Percentiles rank a stretch among this genome's conserved stretches.
phyloP scores from a whole-genome alignment of 2,888 invertebrate species.

The Petrophora chlorosata region DNA sequence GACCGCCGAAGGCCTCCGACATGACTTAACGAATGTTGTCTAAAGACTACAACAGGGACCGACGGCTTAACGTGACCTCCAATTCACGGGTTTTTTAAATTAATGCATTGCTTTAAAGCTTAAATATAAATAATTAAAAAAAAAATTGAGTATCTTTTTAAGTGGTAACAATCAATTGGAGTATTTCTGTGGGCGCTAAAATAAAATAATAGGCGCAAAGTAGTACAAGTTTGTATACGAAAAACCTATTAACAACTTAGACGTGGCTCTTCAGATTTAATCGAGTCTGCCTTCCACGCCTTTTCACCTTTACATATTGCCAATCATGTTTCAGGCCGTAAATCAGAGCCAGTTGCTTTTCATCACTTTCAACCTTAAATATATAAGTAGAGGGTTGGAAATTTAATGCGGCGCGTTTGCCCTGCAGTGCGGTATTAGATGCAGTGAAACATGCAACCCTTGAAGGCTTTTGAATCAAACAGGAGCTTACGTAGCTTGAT shows the following conservation, averaged over 20 bases:
- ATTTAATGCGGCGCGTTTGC: constrained; percentile 4
- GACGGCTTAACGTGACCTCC: too few relatives aligned
- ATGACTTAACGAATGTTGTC: too few relatives aligned
- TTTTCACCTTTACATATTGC: constrained; percentile 16
- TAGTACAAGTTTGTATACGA: too few relatives aligned
- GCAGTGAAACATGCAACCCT: constrained; percentile 18
- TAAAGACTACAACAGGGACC: too few relatives aligned
- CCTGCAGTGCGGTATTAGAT: constrained; percentile 28
- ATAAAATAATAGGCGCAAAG: too few relatives aligned
- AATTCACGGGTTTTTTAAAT: too few relatives aligned
- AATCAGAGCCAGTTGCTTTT: not conserved
- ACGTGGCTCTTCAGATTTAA: constrained; percentile 4
- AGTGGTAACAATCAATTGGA: too few relatives aligned
- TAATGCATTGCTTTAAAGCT: too few relatives aligned
- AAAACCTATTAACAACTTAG: constrained; percentile 4
- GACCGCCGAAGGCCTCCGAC: too few relatives aligned
- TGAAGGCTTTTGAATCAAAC: constrained; percentile 9
- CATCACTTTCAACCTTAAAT: constrained; percentile 2
- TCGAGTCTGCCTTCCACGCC: constrained; percentile 5
- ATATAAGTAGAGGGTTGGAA: constrained; percentile 1
- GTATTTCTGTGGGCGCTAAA: too few relatives aligned
- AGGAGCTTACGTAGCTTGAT: not conserved
- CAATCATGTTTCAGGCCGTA: constrained; percentile 17
- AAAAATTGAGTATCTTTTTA: too few relatives aligned
- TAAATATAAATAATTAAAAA: too few relatives aligned